Evolutionary conservation across 2,888 invertebrate genomes (phyloP), one percentile per base, ranked within the genome.

Genomic region (Eupithecia dodoneata): DNA sequence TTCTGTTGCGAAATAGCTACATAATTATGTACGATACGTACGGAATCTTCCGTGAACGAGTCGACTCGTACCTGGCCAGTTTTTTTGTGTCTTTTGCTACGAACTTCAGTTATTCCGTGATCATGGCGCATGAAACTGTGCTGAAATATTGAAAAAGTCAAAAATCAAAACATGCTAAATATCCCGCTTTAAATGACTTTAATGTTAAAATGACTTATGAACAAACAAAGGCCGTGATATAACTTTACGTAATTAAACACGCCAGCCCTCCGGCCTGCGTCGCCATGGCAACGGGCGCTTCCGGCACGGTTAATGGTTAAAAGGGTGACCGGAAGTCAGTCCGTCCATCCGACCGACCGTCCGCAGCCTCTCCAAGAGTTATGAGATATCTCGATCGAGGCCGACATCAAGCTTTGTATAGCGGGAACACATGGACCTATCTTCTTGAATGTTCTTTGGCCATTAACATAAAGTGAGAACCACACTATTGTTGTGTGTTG

Each of bases 301-400:
- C 78, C 78, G 78, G 67, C 45, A 72, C 72, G 72, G n/a, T 70
- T 76, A 76, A 76, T 76, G 78, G 76, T 72, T 79, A 74, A 76
- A 78, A 79, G 74, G 78, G 78, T 76, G 76, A 74, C 78, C 78
- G 78, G 78, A 76, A 76, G 74, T 30, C 9, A 18, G 63, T 4
- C 30, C 30, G 63, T 30, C 30, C 10, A 30, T 63, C 63, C 30
- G 63, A 2, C n/a, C 63, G 30, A n/a, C 66, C 66, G 67, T 44
- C 67, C n/a, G 45, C 9, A 15, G 42, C 42, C 13, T 41, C 67
- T 67, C 45, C 67, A n/a, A 18, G 44, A 69, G 67, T 67, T 67
- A 67, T 45, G 67, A 69, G 44, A n/a, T 69, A 45, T 3, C 55
- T n/a, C 47, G 45, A 45, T 7, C n/a, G 18, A 4, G 63, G 10